A percentile compares a stretch with the other conserved stretches of the same genome.
Evolutionary conservation across 2,888 invertebrate species (phyloP).

Genomic region (Ophion ventricosus): DNA sequence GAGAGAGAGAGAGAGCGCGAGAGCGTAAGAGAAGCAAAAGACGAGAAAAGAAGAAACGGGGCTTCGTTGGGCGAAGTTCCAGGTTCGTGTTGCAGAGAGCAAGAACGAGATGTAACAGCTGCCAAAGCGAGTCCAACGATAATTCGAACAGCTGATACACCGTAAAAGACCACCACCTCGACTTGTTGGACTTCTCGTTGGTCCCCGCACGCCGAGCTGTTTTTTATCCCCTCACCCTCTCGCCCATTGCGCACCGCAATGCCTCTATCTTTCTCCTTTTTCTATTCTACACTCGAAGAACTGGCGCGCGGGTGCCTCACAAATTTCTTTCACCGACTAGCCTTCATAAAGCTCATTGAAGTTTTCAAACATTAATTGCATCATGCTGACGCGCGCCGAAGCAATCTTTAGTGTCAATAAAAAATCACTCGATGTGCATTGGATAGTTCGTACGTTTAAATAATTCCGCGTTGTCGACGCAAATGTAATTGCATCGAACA

Average conservation of each 20-base stretch:
- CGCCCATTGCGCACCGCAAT: neutral
- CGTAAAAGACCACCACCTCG: conserved; percentile 71
- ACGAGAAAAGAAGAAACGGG: conserved; percentile 45
- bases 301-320: conserved; percentile 9
- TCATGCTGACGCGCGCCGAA: neutral
- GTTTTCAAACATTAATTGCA: neutral
- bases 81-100: conserved; percentile 52
- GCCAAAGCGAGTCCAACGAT: conserved; percentile 73
- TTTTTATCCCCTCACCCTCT: conserved; percentile 5
- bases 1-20: neutral
- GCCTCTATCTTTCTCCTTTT: neutral
- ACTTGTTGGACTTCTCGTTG: conserved; percentile 68
- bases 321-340: neutral
- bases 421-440: no score
- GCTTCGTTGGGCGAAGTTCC: conserved; percentile 53
- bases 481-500: neutral
- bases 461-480: no score
- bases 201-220: conserved; percentile 59
- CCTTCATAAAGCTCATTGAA: neutral
- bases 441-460: neutral
- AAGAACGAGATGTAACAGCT: conserved; percentile 67
- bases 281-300: conserved; percentile 4
- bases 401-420: neutral
- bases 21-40: neutral
- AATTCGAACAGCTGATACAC: conserved; percentile 82